These are phyloP conservation scores for Umimayanthus kanabou DNA, from an alignment of 92 coral and sea anemone genomes.

Conservation along the genomic window DNA sequence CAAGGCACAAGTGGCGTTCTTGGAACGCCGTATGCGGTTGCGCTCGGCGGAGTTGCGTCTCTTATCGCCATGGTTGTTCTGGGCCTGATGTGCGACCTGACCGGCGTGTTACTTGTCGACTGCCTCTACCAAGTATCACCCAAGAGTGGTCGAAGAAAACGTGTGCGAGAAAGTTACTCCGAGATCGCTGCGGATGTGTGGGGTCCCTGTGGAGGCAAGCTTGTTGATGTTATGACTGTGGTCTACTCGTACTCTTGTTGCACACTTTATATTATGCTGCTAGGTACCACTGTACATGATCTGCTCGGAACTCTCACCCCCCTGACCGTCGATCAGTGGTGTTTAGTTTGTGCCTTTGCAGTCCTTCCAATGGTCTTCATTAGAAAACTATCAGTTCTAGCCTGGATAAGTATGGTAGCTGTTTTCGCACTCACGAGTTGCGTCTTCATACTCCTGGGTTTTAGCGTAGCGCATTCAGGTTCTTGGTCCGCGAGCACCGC, in stretches of 20 bases:
- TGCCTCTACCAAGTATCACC: slow-evolving; percentile 80
- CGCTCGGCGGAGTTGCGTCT: slow-evolving; percentile 69
- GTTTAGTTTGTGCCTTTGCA: slow-evolving; percentile 55
- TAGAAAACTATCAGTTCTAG: slow-evolving; percentile 60
- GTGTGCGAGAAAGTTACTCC: slow-evolving; percentile 75
- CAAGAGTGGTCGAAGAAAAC: slow-evolving; percentile 74
- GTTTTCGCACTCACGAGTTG: slow-evolving; percentile 61
- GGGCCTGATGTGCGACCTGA: slow-evolving; percentile 61
- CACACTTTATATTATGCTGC: slow-evolving; percentile 55
- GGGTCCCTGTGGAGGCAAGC: slow-evolving; percentile 81
- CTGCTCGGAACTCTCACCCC: slow-evolving; percentile 39
- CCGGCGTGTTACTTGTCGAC: slow-evolving; percentile 58
- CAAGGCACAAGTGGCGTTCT: slow-evolving; percentile 63
- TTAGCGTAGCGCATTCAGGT: slow-evolving; percentile 50
- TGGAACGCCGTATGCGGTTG: slow-evolving; percentile 71
- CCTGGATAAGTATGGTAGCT: slow-evolving; percentile 83
- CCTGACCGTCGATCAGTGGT: slow-evolving; percentile 61
- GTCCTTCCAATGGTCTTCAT: slow-evolving; percentile 67
- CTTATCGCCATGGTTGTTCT: slow-evolving; percentile 48
- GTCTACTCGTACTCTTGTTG: slow-evolving; percentile 57
- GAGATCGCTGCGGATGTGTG: slow-evolving; percentile 79
- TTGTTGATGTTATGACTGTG: slow-evolving; percentile 68
- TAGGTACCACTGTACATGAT: slow-evolving; percentile 60
- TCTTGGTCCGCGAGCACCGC: slow-evolving; percentile 44
- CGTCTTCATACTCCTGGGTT: slow-evolving; percentile 61